Evolutionary conservation across 2,888 invertebrate genomes (phyloP).

Genomic region (Plagodis pulveraria): DNA sequence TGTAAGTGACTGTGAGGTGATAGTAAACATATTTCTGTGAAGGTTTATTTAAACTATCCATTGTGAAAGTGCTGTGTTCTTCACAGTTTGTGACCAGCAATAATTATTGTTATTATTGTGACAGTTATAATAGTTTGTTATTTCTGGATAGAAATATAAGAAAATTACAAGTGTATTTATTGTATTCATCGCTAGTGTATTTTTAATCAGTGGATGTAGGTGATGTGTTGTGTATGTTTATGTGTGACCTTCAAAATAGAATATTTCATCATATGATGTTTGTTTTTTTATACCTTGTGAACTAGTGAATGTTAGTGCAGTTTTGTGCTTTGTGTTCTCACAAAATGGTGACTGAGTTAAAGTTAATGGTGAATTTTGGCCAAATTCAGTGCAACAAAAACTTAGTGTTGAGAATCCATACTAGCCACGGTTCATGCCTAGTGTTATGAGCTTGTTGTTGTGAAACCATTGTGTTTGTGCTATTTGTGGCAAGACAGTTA

Average conservation of each 20-base stretch:
- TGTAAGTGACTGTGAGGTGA: constrained; percentile 79
- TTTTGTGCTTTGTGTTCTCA: constrained; percentile 30
- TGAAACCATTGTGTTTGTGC: constrained; percentile 10
- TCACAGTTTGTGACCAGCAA: constrained; percentile 70
- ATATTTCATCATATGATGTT: constrained; percentile 73
- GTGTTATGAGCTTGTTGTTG: not conserved
- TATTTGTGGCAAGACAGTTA: constrained; percentile 9
- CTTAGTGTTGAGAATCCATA: not conserved
- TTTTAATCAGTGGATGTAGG: constrained; percentile 75
- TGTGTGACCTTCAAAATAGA: constrained; percentile 79
- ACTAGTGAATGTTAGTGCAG: constrained; percentile 37
- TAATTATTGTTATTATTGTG: constrained; percentile 57
- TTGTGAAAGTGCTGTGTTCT: constrained; percentile 66
- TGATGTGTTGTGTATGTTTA: constrained; percentile 80
- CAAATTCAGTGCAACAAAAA: constrained; percentile 10
- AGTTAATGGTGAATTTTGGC: constrained; percentile 15
- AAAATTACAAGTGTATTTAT: constrained; percentile 62
- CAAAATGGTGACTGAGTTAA: constrained; percentile 24
- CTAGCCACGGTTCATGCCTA: not conserved
- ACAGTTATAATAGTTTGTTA: constrained; percentile 52
- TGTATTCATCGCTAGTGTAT: constrained; percentile 64
- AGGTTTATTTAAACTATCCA: constrained; percentile 48
- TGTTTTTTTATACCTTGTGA: constrained; percentile 81
- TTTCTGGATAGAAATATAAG: constrained; percentile 56
- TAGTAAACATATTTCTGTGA: constrained; percentile 62